A percentile compares a stretch with the other conserved stretches of the same genome.
Conservation (phyloP, 2,113 vertebrate genomes). For the Spheniscus mendiculus region DNA sequence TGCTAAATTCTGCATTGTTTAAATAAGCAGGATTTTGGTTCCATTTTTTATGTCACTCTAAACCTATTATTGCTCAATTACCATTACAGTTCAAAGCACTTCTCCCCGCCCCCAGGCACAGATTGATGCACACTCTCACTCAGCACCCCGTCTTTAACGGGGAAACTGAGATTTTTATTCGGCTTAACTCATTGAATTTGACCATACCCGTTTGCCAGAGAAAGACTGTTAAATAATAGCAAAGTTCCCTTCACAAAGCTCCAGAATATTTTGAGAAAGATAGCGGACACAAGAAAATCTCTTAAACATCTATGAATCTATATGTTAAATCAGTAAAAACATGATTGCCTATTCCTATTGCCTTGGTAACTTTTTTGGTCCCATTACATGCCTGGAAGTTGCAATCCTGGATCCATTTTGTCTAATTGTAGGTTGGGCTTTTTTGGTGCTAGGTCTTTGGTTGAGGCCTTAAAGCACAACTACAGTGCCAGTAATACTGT, state of each 20-base stretch:
- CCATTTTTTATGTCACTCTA: not conserved
- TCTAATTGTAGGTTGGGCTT: no score
- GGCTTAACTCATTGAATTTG: not conserved
- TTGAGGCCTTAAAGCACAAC: no score
- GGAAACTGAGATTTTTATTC: not conserved
- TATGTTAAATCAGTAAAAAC: not conserved
- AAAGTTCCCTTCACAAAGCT: not conserved
- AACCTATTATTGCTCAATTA: not conserved
- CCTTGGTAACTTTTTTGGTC: no score
- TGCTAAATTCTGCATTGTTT: not conserved
- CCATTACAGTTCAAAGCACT: not conserved
- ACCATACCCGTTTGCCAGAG: not conserved
- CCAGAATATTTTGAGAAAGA: not conserved
- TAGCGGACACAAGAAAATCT: not conserved
- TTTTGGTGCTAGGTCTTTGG: no score
- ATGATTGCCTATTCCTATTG: no score
- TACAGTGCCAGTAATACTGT: no score
- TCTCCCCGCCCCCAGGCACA: rapidly evolving
- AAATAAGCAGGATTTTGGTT: not conserved
- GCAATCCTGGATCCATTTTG: no score
- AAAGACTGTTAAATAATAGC: not conserved
- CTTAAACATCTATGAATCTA: not conserved
- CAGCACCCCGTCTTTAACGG: not conserved
- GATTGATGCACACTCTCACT: not conserved
- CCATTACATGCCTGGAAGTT: no score